Conservation (phyloP, 2,797 vertebrate species). For the Thunnus albacares region DNA sequence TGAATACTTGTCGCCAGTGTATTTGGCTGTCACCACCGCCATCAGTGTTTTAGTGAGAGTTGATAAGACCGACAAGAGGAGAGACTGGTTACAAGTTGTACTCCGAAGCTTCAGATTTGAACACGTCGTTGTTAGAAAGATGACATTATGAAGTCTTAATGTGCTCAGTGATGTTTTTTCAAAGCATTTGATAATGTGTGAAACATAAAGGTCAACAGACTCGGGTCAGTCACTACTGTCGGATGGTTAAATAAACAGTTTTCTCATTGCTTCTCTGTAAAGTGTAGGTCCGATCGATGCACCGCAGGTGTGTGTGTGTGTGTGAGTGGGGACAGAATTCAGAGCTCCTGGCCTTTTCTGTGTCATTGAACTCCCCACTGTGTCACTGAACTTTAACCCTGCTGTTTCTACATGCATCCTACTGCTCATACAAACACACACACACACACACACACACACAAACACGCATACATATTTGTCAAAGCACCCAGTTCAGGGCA, state of each 20-base stretch:
- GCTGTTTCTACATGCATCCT: conserved; percentile 21
- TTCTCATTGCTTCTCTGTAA: neutral
- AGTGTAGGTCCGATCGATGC: neutral
- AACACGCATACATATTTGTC: neutral
- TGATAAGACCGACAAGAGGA: neutral
- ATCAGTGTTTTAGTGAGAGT: neutral
- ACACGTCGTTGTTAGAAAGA: neutral
- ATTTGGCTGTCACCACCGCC: neutral
- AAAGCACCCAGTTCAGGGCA: neutral
- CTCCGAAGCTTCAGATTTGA: neutral
- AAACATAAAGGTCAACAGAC: neutral
- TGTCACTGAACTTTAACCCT: conserved; percentile 53
- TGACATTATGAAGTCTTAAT: neutral
- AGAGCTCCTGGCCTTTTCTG: neutral
- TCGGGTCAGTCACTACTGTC: neutral
- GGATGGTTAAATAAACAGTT: neutral
- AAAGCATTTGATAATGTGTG: neutral
- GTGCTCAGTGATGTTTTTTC: neutral
- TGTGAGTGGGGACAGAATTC: neutral
- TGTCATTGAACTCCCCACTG: conserved; percentile 26
- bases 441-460: conserved; percentile 42
- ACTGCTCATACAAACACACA: conserved; percentile 7
- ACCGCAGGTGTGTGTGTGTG: neutral
- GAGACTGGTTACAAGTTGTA: neutral
- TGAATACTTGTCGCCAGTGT: neutral